phyloP scores from a whole-genome alignment of 2,113 vertebrate genomes.

The Tragelaphus buxtoni region DNA sequence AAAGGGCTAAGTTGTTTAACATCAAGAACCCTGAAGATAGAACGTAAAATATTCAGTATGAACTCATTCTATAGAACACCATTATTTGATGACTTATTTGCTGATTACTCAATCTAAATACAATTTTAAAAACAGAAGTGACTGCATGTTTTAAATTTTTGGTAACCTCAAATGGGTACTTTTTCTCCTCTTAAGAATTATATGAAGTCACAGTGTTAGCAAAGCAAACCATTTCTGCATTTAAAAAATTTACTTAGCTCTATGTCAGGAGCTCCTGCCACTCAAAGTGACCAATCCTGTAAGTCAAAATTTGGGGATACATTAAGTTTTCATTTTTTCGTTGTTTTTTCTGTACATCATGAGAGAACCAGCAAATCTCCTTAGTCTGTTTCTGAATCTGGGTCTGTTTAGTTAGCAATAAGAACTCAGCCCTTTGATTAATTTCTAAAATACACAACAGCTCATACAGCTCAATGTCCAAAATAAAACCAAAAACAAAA shows the following conservation, averaged over 20 bases:
- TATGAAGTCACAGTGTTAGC: background rate
- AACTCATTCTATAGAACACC: background rate
- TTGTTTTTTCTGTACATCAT: background rate
- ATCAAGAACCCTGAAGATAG: background rate
- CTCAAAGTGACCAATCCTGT: background rate
- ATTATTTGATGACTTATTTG: background rate
- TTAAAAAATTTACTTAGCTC: background rate
- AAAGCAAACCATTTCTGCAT: background rate
- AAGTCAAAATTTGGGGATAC: background rate
- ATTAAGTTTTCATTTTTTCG: background rate
- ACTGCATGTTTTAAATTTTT: background rate
- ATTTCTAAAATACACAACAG: background rate
- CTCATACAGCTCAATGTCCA: background rate
- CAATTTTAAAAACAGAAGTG: background rate
- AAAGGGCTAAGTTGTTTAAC: background rate
- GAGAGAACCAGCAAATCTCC: background rate
- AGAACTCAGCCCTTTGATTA: background rate
- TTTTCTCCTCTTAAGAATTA: conserved; percentile 24
- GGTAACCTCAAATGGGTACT: background rate
- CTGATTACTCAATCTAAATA: background rate
- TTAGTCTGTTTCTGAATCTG: background rate
- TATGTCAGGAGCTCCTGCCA: background rate
- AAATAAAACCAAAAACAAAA: background rate
- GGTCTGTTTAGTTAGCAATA: background rate
- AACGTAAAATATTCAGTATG: background rate